A percentile compares a stretch with the other conserved stretches of the same genome.
phyloP scores from a whole-genome alignment of 1,140 invertebrate species.

The Notospermus geniculatus region DNA sequence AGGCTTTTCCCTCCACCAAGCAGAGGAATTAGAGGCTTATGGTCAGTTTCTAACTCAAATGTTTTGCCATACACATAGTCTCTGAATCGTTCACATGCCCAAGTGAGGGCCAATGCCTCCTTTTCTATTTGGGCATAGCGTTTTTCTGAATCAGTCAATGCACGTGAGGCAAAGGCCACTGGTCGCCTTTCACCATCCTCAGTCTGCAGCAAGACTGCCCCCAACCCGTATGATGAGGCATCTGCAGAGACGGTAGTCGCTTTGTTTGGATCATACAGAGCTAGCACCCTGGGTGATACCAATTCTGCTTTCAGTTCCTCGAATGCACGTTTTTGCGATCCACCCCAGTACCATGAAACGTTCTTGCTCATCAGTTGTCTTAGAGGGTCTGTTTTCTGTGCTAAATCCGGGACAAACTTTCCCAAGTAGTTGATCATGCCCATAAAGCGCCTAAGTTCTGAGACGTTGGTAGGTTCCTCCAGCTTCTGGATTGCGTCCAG shows the following conservation, averaged over 20 bases:
- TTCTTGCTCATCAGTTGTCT: constrained; percentile 17
- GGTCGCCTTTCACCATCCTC: constrained; percentile 1
- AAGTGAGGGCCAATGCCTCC: constrained; percentile 1
- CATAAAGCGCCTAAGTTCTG: constrained; percentile 29
- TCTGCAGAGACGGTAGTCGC: constrained; percentile 15
- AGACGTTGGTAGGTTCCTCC: constrained; percentile 15
- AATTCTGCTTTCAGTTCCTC: constrained; percentile 18
- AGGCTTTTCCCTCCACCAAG: constrained; percentile 2
- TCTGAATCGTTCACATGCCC: neutral
- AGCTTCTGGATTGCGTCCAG: neutral
- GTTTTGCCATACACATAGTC: constrained; percentile 30
- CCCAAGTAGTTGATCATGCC: constrained; percentile 25
- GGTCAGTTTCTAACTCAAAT: constrained; percentile 19
- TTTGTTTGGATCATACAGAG: constrained; percentile 16
- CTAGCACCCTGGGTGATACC: constrained; percentile 10
- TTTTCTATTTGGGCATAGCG: constrained; percentile 5
- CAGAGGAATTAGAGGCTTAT: constrained; percentile 17
- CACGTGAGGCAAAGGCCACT: neutral
- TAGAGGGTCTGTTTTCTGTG: constrained; percentile 11
- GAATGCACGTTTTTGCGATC: constrained; percentile 15
- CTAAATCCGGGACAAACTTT: constrained; percentile 16
- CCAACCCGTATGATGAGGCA: constrained; percentile 11
- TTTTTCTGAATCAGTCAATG: neutral
- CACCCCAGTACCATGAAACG: constrained; percentile 14
- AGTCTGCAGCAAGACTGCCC: constrained; percentile 19